These are phyloP conservation scores for Rattus rattus DNA, from an alignment of 2,113 vertebrate genomes.

Conservation along the genomic window DNA sequence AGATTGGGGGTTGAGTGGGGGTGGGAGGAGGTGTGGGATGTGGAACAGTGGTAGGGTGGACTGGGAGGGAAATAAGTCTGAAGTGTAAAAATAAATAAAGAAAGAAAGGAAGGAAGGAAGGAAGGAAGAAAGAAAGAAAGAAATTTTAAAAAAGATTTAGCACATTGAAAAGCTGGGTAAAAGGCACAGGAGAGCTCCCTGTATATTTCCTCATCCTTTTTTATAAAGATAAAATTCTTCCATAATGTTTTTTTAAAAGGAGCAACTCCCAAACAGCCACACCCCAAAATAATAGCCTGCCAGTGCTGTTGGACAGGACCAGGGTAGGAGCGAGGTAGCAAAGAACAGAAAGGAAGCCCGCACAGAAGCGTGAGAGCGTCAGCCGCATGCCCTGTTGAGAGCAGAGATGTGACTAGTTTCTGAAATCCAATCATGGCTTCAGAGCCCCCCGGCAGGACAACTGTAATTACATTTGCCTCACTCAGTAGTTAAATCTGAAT, in stretches of 20 bases:
- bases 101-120: too few species aligned
- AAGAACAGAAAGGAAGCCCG: background rate
- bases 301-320: background rate
- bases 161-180: background rate
- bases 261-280: background rate
- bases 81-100: too few species aligned
- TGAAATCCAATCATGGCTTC: background rate
- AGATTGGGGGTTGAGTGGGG: too few species aligned
- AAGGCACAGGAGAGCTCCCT: background rate
- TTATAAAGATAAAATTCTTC: background rate
- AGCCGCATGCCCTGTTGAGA: background rate
- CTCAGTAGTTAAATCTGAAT: slow-evolving; percentile 69
- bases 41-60: too few species aligned
- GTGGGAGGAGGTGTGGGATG: too few species aligned
- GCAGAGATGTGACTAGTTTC: background rate
- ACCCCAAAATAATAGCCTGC: background rate
- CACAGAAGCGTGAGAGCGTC: background rate
- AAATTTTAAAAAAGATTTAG: background rate
- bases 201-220: background rate
- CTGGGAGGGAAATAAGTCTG: too few species aligned
- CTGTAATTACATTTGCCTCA: background rate
- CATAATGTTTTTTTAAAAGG: background rate
- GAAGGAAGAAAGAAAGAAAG: too few species aligned
- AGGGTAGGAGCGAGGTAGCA: background rate
- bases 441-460: background rate